phyloP scores from a whole-genome alignment of 2,888 invertebrate genomes.

The Erannis defoliaria region DNA sequence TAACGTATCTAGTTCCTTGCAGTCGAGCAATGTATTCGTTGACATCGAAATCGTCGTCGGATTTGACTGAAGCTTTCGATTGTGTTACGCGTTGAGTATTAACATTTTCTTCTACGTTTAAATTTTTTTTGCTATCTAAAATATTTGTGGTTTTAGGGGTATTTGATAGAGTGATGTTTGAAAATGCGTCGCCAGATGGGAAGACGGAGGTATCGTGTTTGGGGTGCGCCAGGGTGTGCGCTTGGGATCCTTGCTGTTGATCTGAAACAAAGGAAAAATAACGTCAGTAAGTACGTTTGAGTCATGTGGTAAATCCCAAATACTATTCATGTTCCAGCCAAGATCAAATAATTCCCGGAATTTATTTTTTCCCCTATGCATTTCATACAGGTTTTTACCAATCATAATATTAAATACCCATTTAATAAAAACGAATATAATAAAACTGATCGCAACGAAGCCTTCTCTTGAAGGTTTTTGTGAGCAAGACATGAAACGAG shows the following conservation, averaged over 20 bases:
- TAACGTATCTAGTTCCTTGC: slow-evolving; percentile 78
- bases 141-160: slow-evolving; percentile 35
- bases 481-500: no score
- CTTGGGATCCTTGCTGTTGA: slow-evolving; percentile 59
- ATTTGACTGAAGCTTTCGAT: slow-evolving; percentile 63
- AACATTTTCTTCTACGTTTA: slow-evolving; percentile 35
- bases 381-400: no score
- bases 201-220: slow-evolving; percentile 57
- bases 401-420: no score
- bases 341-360: no score
- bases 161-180: slow-evolving; percentile 44
- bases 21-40: slow-evolving; percentile 81
- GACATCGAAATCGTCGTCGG: slow-evolving; percentile 81
- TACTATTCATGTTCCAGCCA: not conserved
- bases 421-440: no score
- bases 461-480: no score
- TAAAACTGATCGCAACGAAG: no score
- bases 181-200: slow-evolving; percentile 67
- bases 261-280: slow-evolving; percentile 70
- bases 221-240: slow-evolving; percentile 59
- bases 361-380: no score
- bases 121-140: slow-evolving; percentile 44
- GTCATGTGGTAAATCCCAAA: not conserved
- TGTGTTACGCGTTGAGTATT: slow-evolving; percentile 44
- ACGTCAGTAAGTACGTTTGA: not conserved